Evolutionary conservation across 2,888 invertebrate species (phyloP).

Genomic region (Drepanosiphum platanoidis): DNA sequence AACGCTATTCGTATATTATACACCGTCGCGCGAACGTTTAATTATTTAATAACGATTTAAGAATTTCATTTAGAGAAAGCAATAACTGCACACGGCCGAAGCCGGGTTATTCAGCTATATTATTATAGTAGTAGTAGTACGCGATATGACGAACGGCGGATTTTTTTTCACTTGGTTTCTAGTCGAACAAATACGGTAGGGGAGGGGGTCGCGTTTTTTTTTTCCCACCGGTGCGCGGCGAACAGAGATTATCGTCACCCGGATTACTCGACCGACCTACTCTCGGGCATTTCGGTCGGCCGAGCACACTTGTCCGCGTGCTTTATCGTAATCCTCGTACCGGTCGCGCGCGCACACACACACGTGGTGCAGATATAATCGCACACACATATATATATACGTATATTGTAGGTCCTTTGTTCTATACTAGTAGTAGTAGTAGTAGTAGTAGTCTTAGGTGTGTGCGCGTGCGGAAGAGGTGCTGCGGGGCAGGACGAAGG

Average conservation of each 20-base stretch:
- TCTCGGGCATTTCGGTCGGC: slow-evolving; percentile 44
- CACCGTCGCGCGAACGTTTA: no score
- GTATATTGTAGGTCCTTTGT: slow-evolving; percentile 36
- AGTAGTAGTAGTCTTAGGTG: slow-evolving; percentile 27
- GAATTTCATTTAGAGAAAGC: no score
- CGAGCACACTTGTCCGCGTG: slow-evolving; percentile 41
- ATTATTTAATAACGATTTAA: no score
- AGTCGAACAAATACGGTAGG: no score
- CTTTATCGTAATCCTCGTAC: slow-evolving; percentile 42
- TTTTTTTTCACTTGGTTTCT: no score
- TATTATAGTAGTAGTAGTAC: neutral
- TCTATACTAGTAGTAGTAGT: slow-evolving; percentile 10
- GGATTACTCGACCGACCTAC: slow-evolving; percentile 40
- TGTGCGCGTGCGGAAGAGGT: neutral
- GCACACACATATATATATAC: neutral
- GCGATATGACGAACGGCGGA: neutral
- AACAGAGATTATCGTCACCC: slow-evolving; percentile 55
- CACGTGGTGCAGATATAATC: neutral
- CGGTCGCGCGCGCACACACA: slow-evolving; percentile 11
- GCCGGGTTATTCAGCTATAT: no score
- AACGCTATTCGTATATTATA: no score
- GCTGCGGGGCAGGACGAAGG: slow-evolving; percentile 40
- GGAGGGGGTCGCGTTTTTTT: neutral
- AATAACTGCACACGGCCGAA: no score
- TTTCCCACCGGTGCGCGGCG: neutral